Evolutionary conservation across 2,797 vertebrate species (phyloP).

Genomic region (Esox masquinongy): DNA sequence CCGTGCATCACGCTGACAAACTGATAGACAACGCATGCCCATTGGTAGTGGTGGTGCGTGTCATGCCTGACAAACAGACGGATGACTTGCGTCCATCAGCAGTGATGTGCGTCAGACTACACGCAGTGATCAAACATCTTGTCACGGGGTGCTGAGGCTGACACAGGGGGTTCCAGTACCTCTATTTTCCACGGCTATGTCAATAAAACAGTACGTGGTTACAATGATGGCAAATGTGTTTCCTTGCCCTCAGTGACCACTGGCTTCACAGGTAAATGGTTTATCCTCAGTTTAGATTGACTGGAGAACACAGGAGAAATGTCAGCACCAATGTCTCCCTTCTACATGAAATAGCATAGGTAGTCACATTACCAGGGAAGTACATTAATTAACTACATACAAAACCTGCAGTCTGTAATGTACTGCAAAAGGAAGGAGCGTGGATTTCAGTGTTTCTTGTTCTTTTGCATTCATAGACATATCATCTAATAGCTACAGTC

Average conservation of each 20-base stretch:
- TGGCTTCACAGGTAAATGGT: slow-evolving; percentile 52
- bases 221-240: neutral
- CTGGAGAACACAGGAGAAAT: slow-evolving; percentile 23
- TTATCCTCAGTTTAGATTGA: slow-evolving; percentile 36
- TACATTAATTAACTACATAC: slow-evolving; percentile 34
- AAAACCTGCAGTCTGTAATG: slow-evolving; percentile 49
- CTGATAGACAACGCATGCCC: too few relatives aligned
- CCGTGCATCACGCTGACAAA: too few relatives aligned
- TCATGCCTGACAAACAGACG: too few relatives aligned
- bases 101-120: too few relatives aligned
- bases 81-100: too few relatives aligned
- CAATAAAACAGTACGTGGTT: slow-evolving; percentile 13
- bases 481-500: slow-evolving; percentile 24
- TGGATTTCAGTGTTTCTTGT: slow-evolving; percentile 50
- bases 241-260: slow-evolving; percentile 41
- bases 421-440: slow-evolving; percentile 55
- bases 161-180: too few relatives aligned
- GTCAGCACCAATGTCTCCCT: slow-evolving; percentile 35
- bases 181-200: neutral
- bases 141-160: too few relatives aligned
- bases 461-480: slow-evolving; percentile 41
- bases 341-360: slow-evolving; percentile 9
- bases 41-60: too few relatives aligned
- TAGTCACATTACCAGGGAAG: slow-evolving; percentile 67
- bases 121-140: too few relatives aligned